Conservation (phyloP, 2,113 vertebrate species). For the Verasper variegatus region DNA sequence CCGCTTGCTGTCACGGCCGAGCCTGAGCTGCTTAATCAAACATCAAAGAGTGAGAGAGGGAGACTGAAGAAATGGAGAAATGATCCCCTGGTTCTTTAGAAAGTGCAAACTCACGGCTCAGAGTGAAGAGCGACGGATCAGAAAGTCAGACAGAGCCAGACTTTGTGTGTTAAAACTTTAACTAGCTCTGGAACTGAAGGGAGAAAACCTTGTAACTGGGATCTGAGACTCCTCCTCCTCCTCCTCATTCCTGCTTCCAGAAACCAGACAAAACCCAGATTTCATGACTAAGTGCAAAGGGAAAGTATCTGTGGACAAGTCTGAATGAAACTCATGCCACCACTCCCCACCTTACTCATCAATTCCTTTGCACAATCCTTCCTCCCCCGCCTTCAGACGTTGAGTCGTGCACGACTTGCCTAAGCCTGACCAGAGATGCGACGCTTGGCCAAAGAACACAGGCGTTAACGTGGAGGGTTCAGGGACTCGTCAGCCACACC, state of each 20-base stretch:
- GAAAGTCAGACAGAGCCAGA: not conserved
- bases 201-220: not conserved
- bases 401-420: constrained; percentile 9
- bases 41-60: constrained; percentile 50
- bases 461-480: not conserved
- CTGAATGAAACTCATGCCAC: not conserved
- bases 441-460: not conserved
- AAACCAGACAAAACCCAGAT: constrained; percentile 23
- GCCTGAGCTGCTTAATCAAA: constrained; percentile 36
- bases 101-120: no score
- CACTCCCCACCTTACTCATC: constrained; percentile 41
- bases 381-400: no score
- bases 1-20: constrained; percentile 6
- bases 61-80: no score
- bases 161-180: not conserved
- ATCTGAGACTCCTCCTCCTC: not conserved
- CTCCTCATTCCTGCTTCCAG: not conserved
- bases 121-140: no score
- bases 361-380: not conserved
- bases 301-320: constrained; percentile 24
- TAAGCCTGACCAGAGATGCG: constrained; percentile 23
- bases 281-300: constrained; percentile 49
- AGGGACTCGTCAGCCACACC: constrained; percentile 11
- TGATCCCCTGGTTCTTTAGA: no score
- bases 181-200: not conserved